A percentile compares a stretch with the other conserved stretches of the same genome.
phyloP scores from a whole-genome alignment of 2,797 vertebrate species.

The Ctenopoma kingsleyae region DNA sequence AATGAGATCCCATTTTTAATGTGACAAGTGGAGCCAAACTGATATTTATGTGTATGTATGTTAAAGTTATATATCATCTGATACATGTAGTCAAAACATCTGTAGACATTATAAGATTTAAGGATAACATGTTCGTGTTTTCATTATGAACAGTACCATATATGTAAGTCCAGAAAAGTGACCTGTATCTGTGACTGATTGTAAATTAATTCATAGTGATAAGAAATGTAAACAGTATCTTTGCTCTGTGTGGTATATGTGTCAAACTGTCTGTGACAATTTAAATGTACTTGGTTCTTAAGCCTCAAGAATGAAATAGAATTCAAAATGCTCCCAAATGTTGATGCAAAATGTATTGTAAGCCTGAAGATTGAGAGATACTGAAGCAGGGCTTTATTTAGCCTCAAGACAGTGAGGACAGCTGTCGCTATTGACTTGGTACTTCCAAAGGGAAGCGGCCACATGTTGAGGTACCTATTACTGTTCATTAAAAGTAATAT shows the following conservation, averaged over 20 bases:
- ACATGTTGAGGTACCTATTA: no score
- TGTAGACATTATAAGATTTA: constrained; percentile 26
- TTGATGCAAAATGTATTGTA: no score
- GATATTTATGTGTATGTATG: background rate
- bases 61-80: constrained; percentile 30
- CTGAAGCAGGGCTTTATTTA: no score
- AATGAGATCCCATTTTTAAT: no score
- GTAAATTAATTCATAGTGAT: constrained; percentile 37
- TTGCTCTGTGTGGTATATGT: background rate
- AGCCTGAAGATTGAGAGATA: no score
- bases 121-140: constrained; percentile 38
- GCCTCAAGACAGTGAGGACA: no score
- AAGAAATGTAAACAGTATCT: constrained; percentile 23
- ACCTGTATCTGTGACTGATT: constrained; percentile 16
- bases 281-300: constrained; percentile 7
- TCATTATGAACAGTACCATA: constrained; percentile 39
- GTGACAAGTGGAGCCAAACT: no score
- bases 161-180: constrained; percentile 37
- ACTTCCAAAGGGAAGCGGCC: no score
- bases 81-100: constrained; percentile 44
- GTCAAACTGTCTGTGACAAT: constrained; percentile 3
- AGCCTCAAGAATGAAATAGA: constrained; percentile 2
- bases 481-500: no score
- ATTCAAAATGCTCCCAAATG: constrained; percentile 17
- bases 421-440: no score